These are phyloP conservation scores for Rhynchopsitta pachyrhyncha DNA, from an alignment of 2,113 vertebrate genomes.

Conservation along the genomic window DNA sequence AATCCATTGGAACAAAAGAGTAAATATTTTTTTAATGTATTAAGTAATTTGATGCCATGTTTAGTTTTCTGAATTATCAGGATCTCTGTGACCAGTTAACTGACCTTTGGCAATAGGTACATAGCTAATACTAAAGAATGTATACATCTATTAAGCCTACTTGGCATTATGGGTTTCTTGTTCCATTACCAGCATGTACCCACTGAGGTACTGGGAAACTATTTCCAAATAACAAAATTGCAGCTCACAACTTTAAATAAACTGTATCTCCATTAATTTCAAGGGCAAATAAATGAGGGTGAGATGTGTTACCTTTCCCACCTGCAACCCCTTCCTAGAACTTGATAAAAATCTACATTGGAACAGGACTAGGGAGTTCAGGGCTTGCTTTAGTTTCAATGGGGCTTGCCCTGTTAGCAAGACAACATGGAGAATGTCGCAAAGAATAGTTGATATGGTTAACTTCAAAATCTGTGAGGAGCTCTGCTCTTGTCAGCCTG, in stretches of 20 bases:
- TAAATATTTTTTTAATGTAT: neutral
- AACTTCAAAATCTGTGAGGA: neutral
- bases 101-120: neutral
- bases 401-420: neutral
- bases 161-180: conserved; percentile 37
- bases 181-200: conserved; percentile 45
- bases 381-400: neutral
- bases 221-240: neutral
- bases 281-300: conserved; percentile 10
- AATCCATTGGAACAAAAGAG: neutral
- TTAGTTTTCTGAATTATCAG: conserved; percentile 20
- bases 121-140: conserved; percentile 10
- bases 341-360: conserved; percentile 2
- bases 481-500: neutral
- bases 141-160: neutral
- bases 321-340: neutral
- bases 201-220: neutral
- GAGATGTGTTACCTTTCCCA: neutral
- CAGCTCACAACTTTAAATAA: conserved; percentile 58
- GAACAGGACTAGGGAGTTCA: neutral
- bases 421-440: neutral
- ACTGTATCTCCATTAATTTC: conserved; percentile 15
- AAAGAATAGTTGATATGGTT: neutral
- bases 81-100: neutral
- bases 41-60: neutral